A percentile compares a stretch with the other conserved stretches of the same genome.
phyloP scores from a whole-genome alignment of 2,888 invertebrate species.

The Leptinotarsa peninsularis region DNA sequence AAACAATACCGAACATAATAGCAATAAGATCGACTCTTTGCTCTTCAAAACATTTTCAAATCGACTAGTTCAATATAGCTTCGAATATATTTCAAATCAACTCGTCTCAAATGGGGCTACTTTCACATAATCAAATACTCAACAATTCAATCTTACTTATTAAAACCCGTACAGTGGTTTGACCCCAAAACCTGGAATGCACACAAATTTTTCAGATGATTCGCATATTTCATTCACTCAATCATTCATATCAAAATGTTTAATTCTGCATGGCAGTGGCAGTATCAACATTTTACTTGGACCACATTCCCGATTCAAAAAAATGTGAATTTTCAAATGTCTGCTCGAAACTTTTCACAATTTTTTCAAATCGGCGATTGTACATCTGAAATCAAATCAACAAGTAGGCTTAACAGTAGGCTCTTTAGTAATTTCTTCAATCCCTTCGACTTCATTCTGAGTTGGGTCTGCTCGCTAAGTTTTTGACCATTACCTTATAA shows the following conservation, averaged over 20 bases:
- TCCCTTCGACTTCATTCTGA: slow-evolving; percentile 26
- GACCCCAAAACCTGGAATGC: no score
- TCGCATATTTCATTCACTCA: neutral
- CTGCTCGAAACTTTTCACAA: neutral
- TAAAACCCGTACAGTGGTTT: no score
- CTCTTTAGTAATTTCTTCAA: neutral
- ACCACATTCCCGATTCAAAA: slow-evolving; percentile 1
- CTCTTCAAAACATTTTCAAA: no score
- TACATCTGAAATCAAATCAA: neutral
- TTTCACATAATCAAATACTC: no score
- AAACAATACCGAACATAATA: no score
- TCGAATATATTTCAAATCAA: no score
- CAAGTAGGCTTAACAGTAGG: slow-evolving; percentile 4
- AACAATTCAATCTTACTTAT: no score
- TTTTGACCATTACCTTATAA: slow-evolving; percentile 74
- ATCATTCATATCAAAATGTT: slow-evolving; percentile 57
- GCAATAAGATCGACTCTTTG: no score
- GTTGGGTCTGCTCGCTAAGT: slow-evolving; percentile 37
- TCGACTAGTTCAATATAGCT: no score
- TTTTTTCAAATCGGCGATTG: neutral
- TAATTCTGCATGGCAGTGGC: slow-evolving; percentile 67
- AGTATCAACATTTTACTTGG: slow-evolving; percentile 62
- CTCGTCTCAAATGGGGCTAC: no score
- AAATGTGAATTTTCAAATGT: slow-evolving; percentile 21
- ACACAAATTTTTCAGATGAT: neutral